Conservation (phyloP, 1,140 invertebrate genomes). For the Cherax destructor region DNA sequence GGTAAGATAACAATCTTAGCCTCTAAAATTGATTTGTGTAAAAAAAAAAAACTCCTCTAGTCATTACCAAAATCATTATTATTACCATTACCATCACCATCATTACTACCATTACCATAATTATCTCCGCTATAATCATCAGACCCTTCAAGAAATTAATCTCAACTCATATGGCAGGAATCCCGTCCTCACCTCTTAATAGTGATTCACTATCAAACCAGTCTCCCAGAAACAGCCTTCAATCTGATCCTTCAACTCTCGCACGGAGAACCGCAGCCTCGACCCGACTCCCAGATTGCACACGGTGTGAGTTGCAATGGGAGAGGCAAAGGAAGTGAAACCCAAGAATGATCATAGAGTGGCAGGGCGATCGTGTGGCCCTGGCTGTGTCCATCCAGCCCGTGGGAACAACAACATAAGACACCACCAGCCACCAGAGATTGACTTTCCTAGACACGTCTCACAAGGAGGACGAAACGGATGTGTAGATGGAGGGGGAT, state of each 20-base stretch:
- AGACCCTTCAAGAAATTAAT: too few relatives aligned
- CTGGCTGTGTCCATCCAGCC: neutral
- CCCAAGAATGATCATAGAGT: neutral
- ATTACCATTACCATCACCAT: too few relatives aligned
- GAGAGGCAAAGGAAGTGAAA: slow-evolving; percentile 5
- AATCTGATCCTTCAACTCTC: neutral
- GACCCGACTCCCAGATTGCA: neutral
- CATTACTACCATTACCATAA: too few relatives aligned
- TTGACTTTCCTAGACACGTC: neutral
- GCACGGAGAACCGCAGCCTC: neutral
- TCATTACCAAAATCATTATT: too few relatives aligned
- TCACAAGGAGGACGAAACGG: neutral
- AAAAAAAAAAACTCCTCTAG: too few relatives aligned
- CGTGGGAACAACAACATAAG: neutral
- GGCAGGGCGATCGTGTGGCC: neutral
- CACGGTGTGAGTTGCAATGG: neutral
- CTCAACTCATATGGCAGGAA: too few relatives aligned
- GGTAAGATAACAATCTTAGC: too few relatives aligned
- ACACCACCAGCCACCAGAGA: neutral
- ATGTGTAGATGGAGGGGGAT: too few relatives aligned
- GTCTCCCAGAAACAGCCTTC: neutral
- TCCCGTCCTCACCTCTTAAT: too few relatives aligned
- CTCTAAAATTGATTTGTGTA: too few relatives aligned
- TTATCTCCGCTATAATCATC: too few relatives aligned
- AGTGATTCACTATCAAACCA: too few relatives aligned